These are phyloP conservation scores for Notodonta dromedarius DNA, from an alignment of 2,888 invertebrate genomes.

Conservation along the genomic window DNA sequence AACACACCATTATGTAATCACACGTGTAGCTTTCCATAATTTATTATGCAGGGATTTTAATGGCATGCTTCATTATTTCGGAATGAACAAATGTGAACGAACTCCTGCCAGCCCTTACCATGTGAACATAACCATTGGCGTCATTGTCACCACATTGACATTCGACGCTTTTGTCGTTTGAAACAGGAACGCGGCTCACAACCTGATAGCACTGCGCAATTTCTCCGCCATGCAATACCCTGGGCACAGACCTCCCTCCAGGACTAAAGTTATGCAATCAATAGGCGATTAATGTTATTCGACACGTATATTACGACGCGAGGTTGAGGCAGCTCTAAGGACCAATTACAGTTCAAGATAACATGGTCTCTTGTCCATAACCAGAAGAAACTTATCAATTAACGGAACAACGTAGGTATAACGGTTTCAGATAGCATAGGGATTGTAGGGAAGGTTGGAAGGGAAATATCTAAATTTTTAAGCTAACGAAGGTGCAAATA, in stretches of 20 bases:
- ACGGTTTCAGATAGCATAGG: no score
- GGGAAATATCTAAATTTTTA: background rate
- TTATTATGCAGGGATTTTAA: no score
- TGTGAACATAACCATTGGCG: conserved; percentile 21
- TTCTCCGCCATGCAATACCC: conserved; percentile 21
- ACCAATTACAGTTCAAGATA: no score
- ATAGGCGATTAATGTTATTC: background rate
- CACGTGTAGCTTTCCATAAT: no score
- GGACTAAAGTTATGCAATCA: background rate
- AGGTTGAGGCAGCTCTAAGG: no score
- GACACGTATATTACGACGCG: background rate
- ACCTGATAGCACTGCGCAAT: conserved; percentile 20
- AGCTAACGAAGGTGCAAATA: background rate
- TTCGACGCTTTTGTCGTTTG: conserved; percentile 21
- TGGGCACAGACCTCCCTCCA: background rate
- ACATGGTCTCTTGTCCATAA: no score
- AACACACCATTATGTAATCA: no score
- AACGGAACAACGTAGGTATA: no score
- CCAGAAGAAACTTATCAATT: no score
- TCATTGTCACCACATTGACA: conserved; percentile 32
- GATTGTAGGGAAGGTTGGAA: no score
- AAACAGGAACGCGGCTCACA: conserved; percentile 21
- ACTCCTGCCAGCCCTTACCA: conserved; percentile 23
- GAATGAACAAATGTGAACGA: conserved; percentile 11
- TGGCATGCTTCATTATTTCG: no score